Base-by-base conservation (phyloP, 2,888 invertebrate species). In the Spilarctia lutea region DNA sequence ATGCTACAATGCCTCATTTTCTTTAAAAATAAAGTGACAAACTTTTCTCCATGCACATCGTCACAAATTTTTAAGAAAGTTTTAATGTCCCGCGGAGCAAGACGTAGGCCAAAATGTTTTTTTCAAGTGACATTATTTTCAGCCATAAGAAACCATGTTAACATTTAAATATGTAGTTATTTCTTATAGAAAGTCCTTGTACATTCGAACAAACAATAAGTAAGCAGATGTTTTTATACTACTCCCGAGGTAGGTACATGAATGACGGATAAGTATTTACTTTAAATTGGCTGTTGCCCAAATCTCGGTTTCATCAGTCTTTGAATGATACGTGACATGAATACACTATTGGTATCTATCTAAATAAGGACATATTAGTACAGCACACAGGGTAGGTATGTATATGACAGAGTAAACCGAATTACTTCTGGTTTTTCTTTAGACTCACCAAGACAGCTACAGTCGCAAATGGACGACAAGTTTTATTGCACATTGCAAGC, bases 261-360 rank as follows among this genome's bases (percentile, higher is more conserved):
- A 82, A 78, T 72, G 71, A 78, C 65, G 79, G 65, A 75, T 81
- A 71, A 71, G 67, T 70, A 82, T 83, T 79, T 79, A 73, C 78
- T 77, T 84, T 68, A 83, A 85, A 87, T 85, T 86, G 86, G 85
- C 81, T 30, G 65, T 77, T 65, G 66, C 75, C 77, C 84, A 83
- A 80, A 87, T 87, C 85, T 83, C 33, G 52, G 76, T 89, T 88
- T 87, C 87, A 91, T 89, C 90, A 89, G 72, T 74, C 78, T 74
- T 68, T 81, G 77, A 73, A 76, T 74, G 80, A 77, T 78, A 90
- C 91, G 89, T 90, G 91, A 85, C 78, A 60, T 78, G 88, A 90
- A 24, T 71, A 4, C 65, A n/a, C n/a, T 60, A 70, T 45, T 35
- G 4, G 42, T 60, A 45, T 13, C 20, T 42, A 33, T 71, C 27